These are phyloP conservation scores for Hydrozoanthus gracilis DNA, from an alignment of 92 coral and sea anemone species.

Conservation along the genomic window DNA sequence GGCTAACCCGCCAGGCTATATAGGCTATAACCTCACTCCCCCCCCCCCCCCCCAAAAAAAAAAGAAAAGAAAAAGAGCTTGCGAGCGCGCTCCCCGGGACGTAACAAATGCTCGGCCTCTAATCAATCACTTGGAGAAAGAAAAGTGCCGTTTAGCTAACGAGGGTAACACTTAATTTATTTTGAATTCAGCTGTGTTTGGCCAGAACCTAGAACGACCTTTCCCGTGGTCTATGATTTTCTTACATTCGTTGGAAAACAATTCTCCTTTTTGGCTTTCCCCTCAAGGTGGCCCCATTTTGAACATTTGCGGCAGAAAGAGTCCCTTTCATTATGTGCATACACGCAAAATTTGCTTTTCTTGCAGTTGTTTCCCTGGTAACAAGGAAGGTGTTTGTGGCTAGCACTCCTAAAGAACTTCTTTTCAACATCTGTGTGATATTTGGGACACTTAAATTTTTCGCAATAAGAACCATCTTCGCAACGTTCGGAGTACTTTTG, in stretches of 20 bases:
- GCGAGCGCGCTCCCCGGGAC: too few relatives aligned
- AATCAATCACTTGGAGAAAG: too few relatives aligned
- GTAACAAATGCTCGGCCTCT: too few relatives aligned
- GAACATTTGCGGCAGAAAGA: constrained; percentile 41
- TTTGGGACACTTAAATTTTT: neutral
- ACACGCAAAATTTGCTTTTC: constrained; percentile 14
- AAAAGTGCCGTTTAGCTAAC: too few relatives aligned
- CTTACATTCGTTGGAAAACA: too few relatives aligned
- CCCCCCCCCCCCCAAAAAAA: too few relatives aligned
- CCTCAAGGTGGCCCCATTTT: constrained; percentile 49
- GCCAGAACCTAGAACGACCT: neutral
- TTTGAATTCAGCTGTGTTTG: too few relatives aligned
- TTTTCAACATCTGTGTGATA: constrained; percentile 39
- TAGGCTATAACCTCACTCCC: too few relatives aligned
- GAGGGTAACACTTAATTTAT: too few relatives aligned
- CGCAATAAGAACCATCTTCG: constrained; percentile 6
- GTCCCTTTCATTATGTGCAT: constrained; percentile 38
- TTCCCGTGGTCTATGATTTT: neutral
- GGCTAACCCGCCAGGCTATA: too few relatives aligned
- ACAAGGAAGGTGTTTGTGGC: constrained; percentile 8
- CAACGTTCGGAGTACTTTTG: constrained; percentile 40
- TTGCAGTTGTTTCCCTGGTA: neutral
- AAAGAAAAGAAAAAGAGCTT: too few relatives aligned
- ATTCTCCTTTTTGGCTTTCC: neutral
- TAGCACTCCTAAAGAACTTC: constrained; percentile 32